A percentile compares a stretch with the other conserved stretches of the same genome.
Conservation (phyloP, 2,113 vertebrate genomes). For the Cebus imitator region DNA sequence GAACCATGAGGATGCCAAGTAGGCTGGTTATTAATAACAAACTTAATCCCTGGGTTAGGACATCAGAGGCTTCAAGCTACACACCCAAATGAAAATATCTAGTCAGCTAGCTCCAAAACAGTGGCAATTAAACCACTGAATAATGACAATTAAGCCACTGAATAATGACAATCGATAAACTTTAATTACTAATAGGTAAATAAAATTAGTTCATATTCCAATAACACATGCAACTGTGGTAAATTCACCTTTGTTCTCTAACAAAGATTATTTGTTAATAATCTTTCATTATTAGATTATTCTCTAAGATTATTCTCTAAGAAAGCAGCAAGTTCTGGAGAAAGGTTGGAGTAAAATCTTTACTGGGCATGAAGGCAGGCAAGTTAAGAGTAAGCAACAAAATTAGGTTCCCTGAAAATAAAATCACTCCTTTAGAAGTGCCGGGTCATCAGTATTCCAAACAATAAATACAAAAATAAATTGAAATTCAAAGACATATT, state of each 20-base stretch:
- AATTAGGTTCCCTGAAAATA: background rate
- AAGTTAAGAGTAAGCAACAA: background rate
- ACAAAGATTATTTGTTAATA: too few relatives aligned
- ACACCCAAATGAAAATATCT: background rate
- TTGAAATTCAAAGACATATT: background rate
- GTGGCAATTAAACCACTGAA: background rate
- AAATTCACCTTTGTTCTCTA: background rate
- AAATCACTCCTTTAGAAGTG: background rate
- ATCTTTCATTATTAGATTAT: too few relatives aligned
- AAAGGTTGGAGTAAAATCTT: background rate
- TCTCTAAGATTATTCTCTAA: background rate
- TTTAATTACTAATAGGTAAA: background rate
- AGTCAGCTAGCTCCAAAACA: background rate
- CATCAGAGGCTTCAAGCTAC: background rate
- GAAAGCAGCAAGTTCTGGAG: background rate
- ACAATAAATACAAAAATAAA: background rate
- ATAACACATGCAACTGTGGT: background rate
- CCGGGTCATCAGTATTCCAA: background rate
- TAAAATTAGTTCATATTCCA: background rate
- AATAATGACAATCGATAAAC: background rate
- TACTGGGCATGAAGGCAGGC: background rate
- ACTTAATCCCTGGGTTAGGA: background rate
- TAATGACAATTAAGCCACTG: background rate
- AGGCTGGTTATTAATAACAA: background rate
- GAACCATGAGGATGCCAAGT: background rate